Percentiles rank a stretch among this genome's conserved stretches.
Evolutionary conservation across 2,888 invertebrate genomes (phyloP).

Genomic region (Sympetrum striolatum): DNA sequence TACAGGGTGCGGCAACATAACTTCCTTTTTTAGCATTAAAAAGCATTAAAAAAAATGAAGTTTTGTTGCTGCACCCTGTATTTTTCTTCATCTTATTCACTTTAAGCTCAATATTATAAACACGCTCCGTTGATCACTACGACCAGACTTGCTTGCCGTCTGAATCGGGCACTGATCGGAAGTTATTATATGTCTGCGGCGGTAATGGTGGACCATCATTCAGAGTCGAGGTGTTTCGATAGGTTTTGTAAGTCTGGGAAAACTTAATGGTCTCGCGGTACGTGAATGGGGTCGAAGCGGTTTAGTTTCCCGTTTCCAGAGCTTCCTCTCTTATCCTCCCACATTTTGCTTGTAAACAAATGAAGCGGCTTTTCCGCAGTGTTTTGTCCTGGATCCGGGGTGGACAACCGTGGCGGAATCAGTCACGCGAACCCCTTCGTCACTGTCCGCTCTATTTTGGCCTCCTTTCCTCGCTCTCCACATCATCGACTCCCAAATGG

Average conservation of each 20-base stretch:
- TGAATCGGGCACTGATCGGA: too few species aligned
- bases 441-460: not conserved
- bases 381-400: constrained; percentile 14
- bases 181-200: too few species aligned
- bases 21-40: too few species aligned
- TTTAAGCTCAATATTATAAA: too few species aligned
- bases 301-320: not conserved
- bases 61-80: too few species aligned
- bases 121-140: too few species aligned
- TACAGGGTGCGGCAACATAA: too few species aligned
- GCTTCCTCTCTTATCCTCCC: not conserved
- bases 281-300: not conserved
- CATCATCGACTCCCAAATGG: not conserved
- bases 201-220: not conserved
- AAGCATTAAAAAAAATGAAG: too few species aligned
- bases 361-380: not conserved
- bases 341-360: not conserved
- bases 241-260: not conserved
- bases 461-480: not conserved
- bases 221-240: not conserved
- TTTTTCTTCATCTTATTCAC: too few species aligned
- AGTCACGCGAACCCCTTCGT: constrained; percentile 32
- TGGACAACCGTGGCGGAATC: not conserved
- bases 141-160: too few species aligned
- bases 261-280: not conserved